These are phyloP conservation scores for Crypturellus tataupa DNA, from an alignment of 2,797 vertebrate genomes.

Conservation along the genomic window DNA sequence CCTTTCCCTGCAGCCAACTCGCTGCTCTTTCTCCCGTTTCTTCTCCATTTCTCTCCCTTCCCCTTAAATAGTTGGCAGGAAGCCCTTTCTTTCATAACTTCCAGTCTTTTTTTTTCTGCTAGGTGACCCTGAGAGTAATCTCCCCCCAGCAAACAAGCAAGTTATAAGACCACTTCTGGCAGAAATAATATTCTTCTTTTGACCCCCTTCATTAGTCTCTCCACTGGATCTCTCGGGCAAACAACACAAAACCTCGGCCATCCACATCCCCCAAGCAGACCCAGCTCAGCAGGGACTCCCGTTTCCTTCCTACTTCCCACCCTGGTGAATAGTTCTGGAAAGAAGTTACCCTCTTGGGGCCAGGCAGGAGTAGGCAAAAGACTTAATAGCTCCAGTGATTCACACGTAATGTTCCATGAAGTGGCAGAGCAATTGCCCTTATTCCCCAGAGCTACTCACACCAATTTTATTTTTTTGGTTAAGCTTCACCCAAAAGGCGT, in stretches of 20 bases:
- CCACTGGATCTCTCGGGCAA: slow-evolving; percentile 6
- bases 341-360: slow-evolving; percentile 54
- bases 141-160: slow-evolving; percentile 58
- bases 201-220: slow-evolving; percentile 41
- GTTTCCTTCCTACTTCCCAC: neutral
- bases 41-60: slow-evolving; percentile 46
- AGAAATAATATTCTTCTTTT: slow-evolving; percentile 10
- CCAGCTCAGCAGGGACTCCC: neutral
- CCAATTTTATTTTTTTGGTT: neutral
- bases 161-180: slow-evolving; percentile 48
- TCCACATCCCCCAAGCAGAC: neutral
- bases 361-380: slow-evolving; percentile 33
- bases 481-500: slow-evolving; percentile 29
- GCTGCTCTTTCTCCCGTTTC: slow-evolving; percentile 32
- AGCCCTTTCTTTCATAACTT: slow-evolving; percentile 70
- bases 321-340: neutral
- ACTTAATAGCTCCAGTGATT: slow-evolving; percentile 22
- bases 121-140: slow-evolving; percentile 66
- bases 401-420: neutral
- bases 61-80: slow-evolving; percentile 59
- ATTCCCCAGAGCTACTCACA: neutral
- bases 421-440: neutral
- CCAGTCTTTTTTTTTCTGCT: slow-evolving; percentile 60
- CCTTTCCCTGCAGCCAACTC: slow-evolving; percentile 55
- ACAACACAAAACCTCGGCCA: neutral